phyloP scores from a whole-genome alignment of 2,113 vertebrate genomes.

The Catagonus wagneri region DNA sequence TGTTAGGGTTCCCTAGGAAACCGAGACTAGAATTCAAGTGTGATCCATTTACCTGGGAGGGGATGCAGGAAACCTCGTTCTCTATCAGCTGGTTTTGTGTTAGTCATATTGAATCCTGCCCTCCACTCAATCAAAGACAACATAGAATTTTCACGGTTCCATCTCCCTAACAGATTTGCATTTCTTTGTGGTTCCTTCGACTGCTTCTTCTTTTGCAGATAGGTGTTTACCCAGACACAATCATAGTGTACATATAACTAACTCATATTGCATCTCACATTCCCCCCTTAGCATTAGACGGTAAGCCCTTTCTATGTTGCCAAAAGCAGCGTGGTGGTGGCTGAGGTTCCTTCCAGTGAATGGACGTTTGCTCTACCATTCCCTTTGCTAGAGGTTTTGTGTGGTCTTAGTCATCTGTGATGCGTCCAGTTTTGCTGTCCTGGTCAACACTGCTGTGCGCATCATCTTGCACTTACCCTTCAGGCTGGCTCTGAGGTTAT shows the following conservation, averaged over 20 bases:
- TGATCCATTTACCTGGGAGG: neutral
- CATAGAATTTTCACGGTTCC: neutral
- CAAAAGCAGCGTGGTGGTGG: neutral
- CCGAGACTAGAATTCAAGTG: neutral
- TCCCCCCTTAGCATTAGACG: neutral
- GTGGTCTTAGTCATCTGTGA: neutral
- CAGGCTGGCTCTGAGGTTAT: neutral
- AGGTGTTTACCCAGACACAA: neutral
- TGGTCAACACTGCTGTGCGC: neutral
- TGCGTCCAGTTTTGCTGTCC: neutral
- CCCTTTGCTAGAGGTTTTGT: neutral
- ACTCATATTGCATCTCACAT: neutral
- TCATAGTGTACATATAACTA: accelerated
- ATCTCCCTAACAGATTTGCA: neutral
- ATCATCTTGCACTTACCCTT: neutral
- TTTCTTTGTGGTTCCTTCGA: neutral
- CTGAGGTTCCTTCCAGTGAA: neutral
- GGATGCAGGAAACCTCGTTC: neutral
- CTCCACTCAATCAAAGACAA: neutral
- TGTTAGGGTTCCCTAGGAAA: neutral
- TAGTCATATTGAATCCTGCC: neutral
- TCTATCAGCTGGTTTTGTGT: neutral
- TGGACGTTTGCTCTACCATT: too few relatives aligned
- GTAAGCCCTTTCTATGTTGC: neutral
- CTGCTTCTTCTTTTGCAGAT: neutral